These are phyloP conservation scores for Schizopygopsis malacanthus DNA, from an alignment of 2,797 vertebrate genomes.

Conservation along the genomic window DNA sequence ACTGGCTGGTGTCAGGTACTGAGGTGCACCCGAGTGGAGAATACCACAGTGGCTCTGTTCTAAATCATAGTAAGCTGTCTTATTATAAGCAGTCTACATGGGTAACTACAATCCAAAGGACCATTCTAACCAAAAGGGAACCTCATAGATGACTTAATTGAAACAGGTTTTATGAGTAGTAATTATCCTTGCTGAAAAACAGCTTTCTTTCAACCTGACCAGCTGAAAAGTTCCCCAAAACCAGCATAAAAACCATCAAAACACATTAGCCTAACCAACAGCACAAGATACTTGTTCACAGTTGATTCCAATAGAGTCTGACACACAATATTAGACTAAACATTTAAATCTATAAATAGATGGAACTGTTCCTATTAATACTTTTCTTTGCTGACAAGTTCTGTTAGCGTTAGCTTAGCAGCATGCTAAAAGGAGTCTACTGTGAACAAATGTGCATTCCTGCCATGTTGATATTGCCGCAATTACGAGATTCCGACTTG, in stretches of 20 bases:
- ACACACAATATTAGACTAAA: neutral
- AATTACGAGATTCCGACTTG: no score
- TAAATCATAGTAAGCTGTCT: conserved; percentile 12
- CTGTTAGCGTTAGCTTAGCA: conserved; percentile 25
- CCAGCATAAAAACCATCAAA: neutral
- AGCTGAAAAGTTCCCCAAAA: neutral
- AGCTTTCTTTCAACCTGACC: neutral
- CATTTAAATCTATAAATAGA: no score
- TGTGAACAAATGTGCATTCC: neutral
- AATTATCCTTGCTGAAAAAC: neutral
- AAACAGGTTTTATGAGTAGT: neutral
- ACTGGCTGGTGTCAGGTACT: conserved; percentile 48
- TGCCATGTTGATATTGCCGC: neutral
- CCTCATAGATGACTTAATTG: neutral
- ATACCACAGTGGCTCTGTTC: conserved; percentile 34
- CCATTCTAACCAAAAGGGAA: neutral
- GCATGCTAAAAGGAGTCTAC: neutral
- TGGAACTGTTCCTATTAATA: neutral
- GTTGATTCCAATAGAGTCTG: neutral
- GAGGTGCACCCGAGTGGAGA: conserved; percentile 30
- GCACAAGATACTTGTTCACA: neutral
- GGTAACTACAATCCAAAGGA: neutral
- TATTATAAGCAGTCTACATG: neutral
- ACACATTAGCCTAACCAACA: neutral
- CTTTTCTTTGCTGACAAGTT: neutral